A percentile compares a stretch with the other conserved stretches of the same genome.
Evolutionary conservation across 1,140 invertebrate genomes (phyloP).

Genomic region (Lamellibrachia luymesi): DNA sequence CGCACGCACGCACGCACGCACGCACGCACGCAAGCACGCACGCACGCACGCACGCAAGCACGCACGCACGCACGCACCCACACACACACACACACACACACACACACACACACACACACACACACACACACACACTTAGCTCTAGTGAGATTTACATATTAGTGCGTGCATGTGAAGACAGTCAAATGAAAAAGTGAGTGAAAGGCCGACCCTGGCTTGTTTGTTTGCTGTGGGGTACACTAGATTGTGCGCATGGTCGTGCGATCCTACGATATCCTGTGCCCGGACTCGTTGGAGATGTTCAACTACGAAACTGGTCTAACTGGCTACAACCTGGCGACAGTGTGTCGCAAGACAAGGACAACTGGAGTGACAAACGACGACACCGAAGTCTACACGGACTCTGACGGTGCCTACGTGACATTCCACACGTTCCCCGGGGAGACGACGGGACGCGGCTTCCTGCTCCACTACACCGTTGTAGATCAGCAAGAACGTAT

Average conservation of each 20-base stretch:
- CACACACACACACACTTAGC: background rate
- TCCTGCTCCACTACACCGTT: background rate
- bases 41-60: background rate
- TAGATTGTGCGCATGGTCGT: background rate
- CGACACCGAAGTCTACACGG: background rate
- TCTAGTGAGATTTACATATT: too few relatives aligned
- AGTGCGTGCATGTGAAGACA: too few relatives aligned
- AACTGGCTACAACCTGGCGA: background rate
- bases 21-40: background rate
- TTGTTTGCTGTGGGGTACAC: background rate
- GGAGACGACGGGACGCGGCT: background rate
- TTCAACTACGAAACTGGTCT: background rate
- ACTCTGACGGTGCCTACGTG: background rate
- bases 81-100: background rate
- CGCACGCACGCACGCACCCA: background rate
- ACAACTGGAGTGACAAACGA: background rate
- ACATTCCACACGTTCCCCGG: background rate
- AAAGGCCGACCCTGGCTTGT: too few relatives aligned
- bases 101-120: background rate
- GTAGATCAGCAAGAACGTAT: background rate
- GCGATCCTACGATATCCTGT: background rate
- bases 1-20: background rate
- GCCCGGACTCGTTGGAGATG: background rate
- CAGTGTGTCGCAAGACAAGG: background rate
- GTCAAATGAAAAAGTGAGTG: too few relatives aligned